phyloP scores from a whole-genome alignment of 35 echinoderm and acorn worm genomes.

The Diadema setosum region DNA sequence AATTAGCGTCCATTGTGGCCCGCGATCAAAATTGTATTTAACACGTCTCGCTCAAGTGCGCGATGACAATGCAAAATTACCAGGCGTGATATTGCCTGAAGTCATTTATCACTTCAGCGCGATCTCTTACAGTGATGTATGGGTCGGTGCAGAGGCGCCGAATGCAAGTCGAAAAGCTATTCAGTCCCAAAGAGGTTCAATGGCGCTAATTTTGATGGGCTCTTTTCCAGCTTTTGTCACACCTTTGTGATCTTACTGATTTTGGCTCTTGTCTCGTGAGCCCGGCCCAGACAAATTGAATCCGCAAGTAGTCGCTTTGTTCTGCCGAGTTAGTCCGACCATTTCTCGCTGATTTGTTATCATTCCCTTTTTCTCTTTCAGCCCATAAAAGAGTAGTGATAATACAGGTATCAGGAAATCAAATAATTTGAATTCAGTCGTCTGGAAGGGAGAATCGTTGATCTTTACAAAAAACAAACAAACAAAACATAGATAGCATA shows the following conservation, averaged over 20 bases:
- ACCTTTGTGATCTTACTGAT: neutral
- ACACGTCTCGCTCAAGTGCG: conserved; percentile 1
- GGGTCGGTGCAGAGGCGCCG: neutral
- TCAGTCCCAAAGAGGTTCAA: neutral
- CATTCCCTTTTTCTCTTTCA: too few relatives aligned
- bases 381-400: too few relatives aligned
- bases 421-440: too few relatives aligned
- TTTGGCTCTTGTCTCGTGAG: neutral
- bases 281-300: neutral
- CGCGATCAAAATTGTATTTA: conserved; percentile 24
- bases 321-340: neutral
- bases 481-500: too few relatives aligned
- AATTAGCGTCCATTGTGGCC: neutral
- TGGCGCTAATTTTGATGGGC: conserved; percentile 3
- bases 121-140: neutral
- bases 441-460: too few relatives aligned
- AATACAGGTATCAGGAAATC: too few relatives aligned
- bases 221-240: neutral
- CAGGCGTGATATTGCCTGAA: neutral
- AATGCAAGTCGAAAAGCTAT: neutral
- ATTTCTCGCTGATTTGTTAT: neutral
- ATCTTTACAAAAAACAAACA: too few relatives aligned
- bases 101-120: neutral
- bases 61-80: conserved; percentile 6
- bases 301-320: neutral